Base-by-base conservation (phyloP, 2,797 vertebrate genomes). In the Mergus octosetaceus region DNA sequence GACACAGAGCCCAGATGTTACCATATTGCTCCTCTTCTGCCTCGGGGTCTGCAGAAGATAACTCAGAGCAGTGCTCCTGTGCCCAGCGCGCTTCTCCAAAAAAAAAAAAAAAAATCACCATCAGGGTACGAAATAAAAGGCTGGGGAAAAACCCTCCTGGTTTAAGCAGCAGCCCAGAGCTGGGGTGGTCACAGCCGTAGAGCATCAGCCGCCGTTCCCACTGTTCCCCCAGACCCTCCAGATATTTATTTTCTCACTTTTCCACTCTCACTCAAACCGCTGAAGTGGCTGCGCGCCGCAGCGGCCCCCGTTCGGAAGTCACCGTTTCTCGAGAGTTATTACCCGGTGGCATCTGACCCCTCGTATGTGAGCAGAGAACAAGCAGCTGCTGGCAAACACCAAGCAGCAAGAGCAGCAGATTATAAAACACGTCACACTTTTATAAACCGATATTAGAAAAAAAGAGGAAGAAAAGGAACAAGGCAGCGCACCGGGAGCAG, bases 241-340 rank as follows among this genome's bases (percentile, higher is more conserved):
- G 71, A 36, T 72, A 51, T 89, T 90, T 69, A 49, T 86, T 94
- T 75, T 58, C 71, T 51, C 22, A 9, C 51, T 56, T 76, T 60
- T 47, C 60, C 72, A 61, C 39, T 11, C 53, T 75, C 36, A 2
- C 36, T 77, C 54, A 51, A 49, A 22, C 7, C 10, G 5, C 7
- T 20, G 9, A 25, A 87, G 45, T 7, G 34, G 32, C 10, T 16
- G 38, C 61, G 60, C 34, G 39, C 13, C 11, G 43, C 5, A 9
- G 11, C 1, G 9, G 25, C 65, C 45, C 45, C 13, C 22, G n/a
- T 57, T 90, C 11, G 3, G 28, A 43, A 76, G 87, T 53, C 82
- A 66, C 87, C 87, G 57, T 84, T 92, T 92, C 79, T 92, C 83
- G 68, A 66, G 69, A 72, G 69, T 87, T 79, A 89, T 75, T 86